Base-by-base conservation (phyloP, 2,797 vertebrate species). In the Pantherophis alleghaniensis region DNA sequence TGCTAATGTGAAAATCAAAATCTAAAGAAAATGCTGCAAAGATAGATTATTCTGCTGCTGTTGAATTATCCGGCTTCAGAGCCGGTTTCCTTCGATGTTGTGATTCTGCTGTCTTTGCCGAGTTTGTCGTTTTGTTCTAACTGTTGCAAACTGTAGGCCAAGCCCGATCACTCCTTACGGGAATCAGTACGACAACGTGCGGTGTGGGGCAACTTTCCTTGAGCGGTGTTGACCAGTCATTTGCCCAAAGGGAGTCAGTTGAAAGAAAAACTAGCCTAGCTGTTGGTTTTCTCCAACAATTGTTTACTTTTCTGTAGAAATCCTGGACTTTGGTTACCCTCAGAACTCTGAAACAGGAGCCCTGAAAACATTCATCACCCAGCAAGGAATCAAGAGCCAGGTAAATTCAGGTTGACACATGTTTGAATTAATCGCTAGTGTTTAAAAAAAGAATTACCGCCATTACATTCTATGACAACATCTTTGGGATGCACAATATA, bases 321-420 rank as follows among this genome's bases (percentile, higher is more conserved):
- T 99, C 97, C 97, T 99, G 98, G 99, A 99, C 96, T 99, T 99
- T 97, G 99, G 99, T 92, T 99, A 99, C 96, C 99, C 99, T 96
- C 99, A 99, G 97, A 99, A 99, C 97, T 99, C 99, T 16, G 99
- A 99, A 98, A 99, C 99, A 0, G 99, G 99, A 37, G 99, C 99
- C 2, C 97, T 99, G 97, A 99, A 99, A 98, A 99, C 99, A 89
- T 99, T 99, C 97, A 99, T 99, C 97, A 99, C 99, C 93, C 99
- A 99, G 95, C 99, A 99, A 97, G 99, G 99, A 96, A 99, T 99
- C 96, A 99, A 99, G 97, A 99, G 99, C 97, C 99, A 99, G 99
- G 99, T 99, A 98, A 96, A 94, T 66, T 60, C 74, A 4, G 7
- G 55, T 92, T 32, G 26, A 95, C 47, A 92, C 22, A 4, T 10